Evolutionary conservation across 2,797 vertebrate species (phyloP), one percentile per base, ranked within the genome.

Genomic region (Sphenodon punctatus): DNA sequence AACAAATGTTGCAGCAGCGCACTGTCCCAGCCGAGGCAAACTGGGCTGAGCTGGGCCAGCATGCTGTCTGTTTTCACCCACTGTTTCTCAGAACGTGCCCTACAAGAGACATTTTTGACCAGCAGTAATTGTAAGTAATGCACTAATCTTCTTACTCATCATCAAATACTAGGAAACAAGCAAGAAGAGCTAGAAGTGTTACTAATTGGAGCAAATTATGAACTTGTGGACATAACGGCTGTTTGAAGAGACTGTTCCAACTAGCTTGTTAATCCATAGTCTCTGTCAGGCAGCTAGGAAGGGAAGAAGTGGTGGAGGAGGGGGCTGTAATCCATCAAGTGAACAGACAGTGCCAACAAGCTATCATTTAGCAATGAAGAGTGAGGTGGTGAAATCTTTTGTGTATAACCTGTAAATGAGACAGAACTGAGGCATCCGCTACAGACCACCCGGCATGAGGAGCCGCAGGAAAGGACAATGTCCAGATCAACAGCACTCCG

Each of bases 311-410:
- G 85, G 82, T 42, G 45, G 67, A 82, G 78, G 45, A 41, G 76
- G 56, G 34, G 82, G 67, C 88, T 93, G 91, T 70, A 89, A 34
- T 76, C 51, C 32, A 75, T 93, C 90, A 89, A 88, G 49, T 45
- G 64, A 85, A 27, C 80, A 86, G 56, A 46, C 72, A 39, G 46
- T 89, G 91, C 88, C 87, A 88, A 72, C 70, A 90, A 69, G 82
- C 77, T 86, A 86, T 81, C 92, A 88, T 41, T 80, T 56, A 64
- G 23, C 15, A 3, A 16, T 61, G 75, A 75, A 75, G 56, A 88
- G 61, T 0, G 0, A 32, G 59, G 67, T 60, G 82, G 63, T 78
- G 79, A 73, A 89, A 65, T n/a, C 42, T 49, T 49, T 23, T 3
- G 55, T 81, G 42, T 60, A 74, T 15, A 30, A 64, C 79, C 56